Evolutionary conservation across 2,797 vertebrate species (phyloP).

Genomic region (Tragelaphus oryx): DNA sequence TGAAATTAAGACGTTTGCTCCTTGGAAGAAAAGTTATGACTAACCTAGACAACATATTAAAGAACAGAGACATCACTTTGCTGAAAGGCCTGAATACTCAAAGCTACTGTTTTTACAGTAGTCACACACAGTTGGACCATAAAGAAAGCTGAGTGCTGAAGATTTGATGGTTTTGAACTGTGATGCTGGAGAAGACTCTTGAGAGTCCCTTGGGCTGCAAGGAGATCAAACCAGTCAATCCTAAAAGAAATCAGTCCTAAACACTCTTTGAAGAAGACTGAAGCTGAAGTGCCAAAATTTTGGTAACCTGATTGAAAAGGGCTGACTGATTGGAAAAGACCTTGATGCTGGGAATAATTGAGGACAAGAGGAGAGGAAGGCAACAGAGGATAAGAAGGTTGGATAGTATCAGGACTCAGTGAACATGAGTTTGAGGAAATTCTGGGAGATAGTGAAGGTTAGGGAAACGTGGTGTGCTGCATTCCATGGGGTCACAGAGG

Average conservation of each 20-base stretch:
- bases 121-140: background rate
- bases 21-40: background rate
- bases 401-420: background rate
- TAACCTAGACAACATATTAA: background rate
- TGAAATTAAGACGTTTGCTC: background rate
- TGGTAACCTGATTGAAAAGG: accelerated
- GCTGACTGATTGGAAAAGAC: background rate
- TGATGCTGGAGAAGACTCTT: background rate
- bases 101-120: background rate
- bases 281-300: background rate
- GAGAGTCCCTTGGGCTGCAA: background rate
- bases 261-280: background rate
- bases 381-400: background rate
- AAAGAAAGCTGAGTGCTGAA: background rate
- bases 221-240: background rate
- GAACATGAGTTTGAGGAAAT: background rate
- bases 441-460: background rate
- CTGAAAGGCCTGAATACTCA: background rate
- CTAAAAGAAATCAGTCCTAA: background rate
- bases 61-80: background rate
- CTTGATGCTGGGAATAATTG: background rate
- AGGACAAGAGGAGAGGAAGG: background rate
- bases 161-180: background rate
- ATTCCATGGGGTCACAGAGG: background rate
- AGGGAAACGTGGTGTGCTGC: background rate